Percentiles rank a stretch among this genome's conserved stretches.
Conservation (phyloP, 2,113 vertebrate genomes). For the Engystomops pustulosus region DNA sequence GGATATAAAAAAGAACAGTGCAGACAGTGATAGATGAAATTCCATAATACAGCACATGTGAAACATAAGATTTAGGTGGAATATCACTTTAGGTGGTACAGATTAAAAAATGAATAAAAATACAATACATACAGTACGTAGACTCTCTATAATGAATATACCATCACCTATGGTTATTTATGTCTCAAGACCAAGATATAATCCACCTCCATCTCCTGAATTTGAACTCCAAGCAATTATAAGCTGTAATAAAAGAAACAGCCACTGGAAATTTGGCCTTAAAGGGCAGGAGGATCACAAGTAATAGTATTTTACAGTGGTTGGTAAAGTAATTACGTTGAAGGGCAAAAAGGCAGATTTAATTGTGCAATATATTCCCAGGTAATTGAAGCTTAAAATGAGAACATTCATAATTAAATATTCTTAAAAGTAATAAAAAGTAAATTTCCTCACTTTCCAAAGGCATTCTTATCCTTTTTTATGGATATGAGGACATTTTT, state of each 20-base stretch:
- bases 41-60: too few species aligned
- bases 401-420: conserved; percentile 1
- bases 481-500: neutral
- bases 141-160: neutral
- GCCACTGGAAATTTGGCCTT: neutral
- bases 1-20: too few species aligned
- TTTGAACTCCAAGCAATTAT: neutral
- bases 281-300: neutral
- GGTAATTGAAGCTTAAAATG: neutral
- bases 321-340: neutral
- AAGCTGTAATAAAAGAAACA: neutral
- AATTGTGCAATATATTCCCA: neutral
- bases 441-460: neutral
- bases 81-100: too few species aligned
- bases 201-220: neutral
- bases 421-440: neutral
- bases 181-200: neutral
- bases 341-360: neutral
- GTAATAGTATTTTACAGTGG: conserved; percentile 10
- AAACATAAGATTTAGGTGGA: too few species aligned
- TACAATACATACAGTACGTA: too few species aligned
- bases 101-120: too few species aligned
- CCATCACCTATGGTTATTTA: neutral
- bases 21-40: too few species aligned
- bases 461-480: neutral